These are phyloP conservation scores for Stegodyphus mimosarum DNA, from an alignment of 1,140 invertebrate genomes.

Conservation along the genomic window DNA sequence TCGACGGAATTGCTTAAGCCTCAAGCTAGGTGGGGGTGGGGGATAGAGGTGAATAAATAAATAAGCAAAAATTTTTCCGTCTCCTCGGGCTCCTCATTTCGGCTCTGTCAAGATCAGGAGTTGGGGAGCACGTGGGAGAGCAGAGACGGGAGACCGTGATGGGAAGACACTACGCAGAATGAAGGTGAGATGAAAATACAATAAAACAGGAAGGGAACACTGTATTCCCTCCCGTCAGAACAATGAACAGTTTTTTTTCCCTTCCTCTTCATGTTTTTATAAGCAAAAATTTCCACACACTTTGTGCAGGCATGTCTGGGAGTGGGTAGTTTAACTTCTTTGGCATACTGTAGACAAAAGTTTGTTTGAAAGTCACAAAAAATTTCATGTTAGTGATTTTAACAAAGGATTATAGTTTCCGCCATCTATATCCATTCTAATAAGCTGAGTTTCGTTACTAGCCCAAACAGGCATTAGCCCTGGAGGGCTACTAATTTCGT, in stretches of 20 bases:
- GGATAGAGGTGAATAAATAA: conserved; percentile 11
- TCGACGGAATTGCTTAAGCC: conserved; percentile 51
- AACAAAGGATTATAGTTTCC: no score
- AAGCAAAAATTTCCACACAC: not conserved
- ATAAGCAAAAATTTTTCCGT: conserved; percentile 30
- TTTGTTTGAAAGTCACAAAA: no score
- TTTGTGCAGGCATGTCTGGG: no score
- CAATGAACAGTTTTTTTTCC: conserved; percentile 4
- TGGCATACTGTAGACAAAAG: no score
- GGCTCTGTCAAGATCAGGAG: conserved; percentile 56
- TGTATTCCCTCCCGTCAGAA: conserved; percentile 13
- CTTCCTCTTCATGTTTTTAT: conserved; percentile 9
- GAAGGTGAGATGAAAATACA: conserved; percentile 44
- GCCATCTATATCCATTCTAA: no score
- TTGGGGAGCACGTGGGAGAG: not conserved
- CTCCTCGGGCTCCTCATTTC: conserved; percentile 38
- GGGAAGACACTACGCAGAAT: not conserved
- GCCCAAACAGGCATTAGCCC: no score
- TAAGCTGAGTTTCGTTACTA: no score
- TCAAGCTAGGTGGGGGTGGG: conserved; percentile 41
- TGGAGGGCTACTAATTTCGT: no score
- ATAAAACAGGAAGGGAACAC: conserved; percentile 22
- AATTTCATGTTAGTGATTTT: no score
- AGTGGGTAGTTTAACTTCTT: no score
- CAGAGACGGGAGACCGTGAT: not conserved